Evolutionary conservation across 2,113 vertebrate genomes (phyloP).

Genomic region (Erythrolamprus reginae): DNA sequence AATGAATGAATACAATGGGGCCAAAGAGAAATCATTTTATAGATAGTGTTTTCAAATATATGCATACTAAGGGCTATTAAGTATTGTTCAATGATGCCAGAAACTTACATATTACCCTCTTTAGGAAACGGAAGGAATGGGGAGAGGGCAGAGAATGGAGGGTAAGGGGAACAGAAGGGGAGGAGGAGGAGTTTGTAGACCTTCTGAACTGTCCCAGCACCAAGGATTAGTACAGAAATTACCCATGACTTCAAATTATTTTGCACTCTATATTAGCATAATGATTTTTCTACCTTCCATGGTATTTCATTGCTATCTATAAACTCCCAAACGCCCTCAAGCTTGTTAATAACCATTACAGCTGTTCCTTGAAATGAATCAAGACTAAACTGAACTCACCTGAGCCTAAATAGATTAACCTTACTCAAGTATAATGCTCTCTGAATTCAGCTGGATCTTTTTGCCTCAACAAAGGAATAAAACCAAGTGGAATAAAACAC

Average conservation of each 20-base stretch:
- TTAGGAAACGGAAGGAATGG: conserved; percentile 34
- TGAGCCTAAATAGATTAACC: conserved; percentile 97
- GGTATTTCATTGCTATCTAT: conserved; percentile 80
- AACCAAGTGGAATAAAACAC: not conserved
- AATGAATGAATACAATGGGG: not conserved
- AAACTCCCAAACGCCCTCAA: conserved; percentile 93
- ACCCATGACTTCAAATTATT: conserved; percentile 81
- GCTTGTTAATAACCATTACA: conserved; percentile 99
- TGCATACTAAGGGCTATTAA: conserved; percentile 30
- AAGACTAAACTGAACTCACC: conserved; percentile 96
- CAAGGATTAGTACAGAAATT: conserved; percentile 82
- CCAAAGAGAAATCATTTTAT: conserved; percentile 3
- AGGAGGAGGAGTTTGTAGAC: conserved; percentile 56
- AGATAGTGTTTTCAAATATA: conserved; percentile 33
- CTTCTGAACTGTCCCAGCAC: conserved; percentile 78
- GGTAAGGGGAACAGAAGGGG: conserved; percentile 34
- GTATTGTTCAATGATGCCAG: conserved; percentile 31
- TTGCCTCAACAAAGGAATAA: conserved; percentile 53
- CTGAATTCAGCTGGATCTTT: conserved; percentile 56
- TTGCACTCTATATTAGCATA: conserved; percentile 88
- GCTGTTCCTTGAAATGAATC: conserved; percentile 93
- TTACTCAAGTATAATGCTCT: conserved; percentile 60
- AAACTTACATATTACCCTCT: conserved; percentile 43
- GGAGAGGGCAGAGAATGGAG: too few relatives aligned
- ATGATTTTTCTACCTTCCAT: conserved; percentile 85